These are phyloP conservation scores for Villa cingulata DNA, from an alignment of 2,888 invertebrate genomes.

Conservation along the genomic window DNA sequence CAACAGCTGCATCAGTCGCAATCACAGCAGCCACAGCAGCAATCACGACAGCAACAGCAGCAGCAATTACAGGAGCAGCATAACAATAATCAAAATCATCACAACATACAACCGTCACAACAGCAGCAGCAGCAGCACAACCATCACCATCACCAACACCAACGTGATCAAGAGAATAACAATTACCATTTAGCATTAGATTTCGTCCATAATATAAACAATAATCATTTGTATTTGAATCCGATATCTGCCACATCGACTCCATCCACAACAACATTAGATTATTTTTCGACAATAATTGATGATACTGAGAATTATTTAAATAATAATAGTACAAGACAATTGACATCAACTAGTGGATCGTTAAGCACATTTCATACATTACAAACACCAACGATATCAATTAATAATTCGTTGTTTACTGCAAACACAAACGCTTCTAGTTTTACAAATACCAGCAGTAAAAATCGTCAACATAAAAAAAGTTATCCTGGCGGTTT, in stretches of 20 bases:
- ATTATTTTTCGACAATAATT: not conserved
- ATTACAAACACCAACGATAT: not conserved
- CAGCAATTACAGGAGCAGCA: slow-evolving; percentile 4
- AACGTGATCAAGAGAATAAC: slow-evolving; percentile 19
- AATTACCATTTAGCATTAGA: not conserved
- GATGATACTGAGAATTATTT: not conserved
- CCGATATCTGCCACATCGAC: slow-evolving; percentile 14
- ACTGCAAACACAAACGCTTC: too few relatives aligned
- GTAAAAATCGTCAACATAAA: not conserved
- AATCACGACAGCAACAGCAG: slow-evolving; percentile 1
- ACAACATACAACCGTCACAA: slow-evolving; percentile 5
- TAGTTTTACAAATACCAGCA: too few relatives aligned
- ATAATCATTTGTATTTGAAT: slow-evolving; percentile 16
- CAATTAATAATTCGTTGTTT: too few relatives aligned
- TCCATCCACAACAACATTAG: slow-evolving; percentile 3
- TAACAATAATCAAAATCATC: not conserved
- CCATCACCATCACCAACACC: not conserved
- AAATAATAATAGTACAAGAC: not conserved
- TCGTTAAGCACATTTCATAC: not conserved
- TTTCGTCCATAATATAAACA: slow-evolving; percentile 13
- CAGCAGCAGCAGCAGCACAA: slow-evolving; percentile 4
- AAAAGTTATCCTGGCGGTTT: not conserved
- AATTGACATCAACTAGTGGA: not conserved
- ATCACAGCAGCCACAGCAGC: slow-evolving; percentile 3
- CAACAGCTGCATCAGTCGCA: slow-evolving; percentile 1